Evolutionary conservation across 2,888 invertebrate genomes (phyloP), one percentile per base, ranked within the genome.

Genomic region (Melanchra persicariae): DNA sequence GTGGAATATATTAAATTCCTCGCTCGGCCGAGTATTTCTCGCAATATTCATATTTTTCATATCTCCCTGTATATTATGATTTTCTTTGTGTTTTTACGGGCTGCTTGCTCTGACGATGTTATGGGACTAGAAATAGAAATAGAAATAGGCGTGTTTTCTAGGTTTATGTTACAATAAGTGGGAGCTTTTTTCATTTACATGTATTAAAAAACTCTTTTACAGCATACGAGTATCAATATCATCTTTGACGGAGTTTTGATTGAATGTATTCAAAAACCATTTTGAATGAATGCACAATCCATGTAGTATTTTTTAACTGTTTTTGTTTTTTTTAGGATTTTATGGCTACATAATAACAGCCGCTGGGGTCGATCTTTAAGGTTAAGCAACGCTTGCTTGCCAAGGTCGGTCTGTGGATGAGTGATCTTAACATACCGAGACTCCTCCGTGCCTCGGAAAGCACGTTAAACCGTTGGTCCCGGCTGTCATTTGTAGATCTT

Each of bases 1-100:
- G 57, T 70, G 52, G 69, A 83, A 83, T 83, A 83, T 83, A 83
- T 83, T 83, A 83, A 79, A 83, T 83, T 83, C 83, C 72, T 81
- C 67, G 51, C 70, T 43, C 70, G 52, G 64, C 66, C 80, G 68
- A 66, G 63, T 68, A 74, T 70, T 72, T 65, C 57, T 43, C 61
- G 70, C 73, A 75, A 82, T 83, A 83, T 83, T 74, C 78, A 79
- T 83, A 81, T 81, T 79, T 79, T 71, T 76, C 76, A 70, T 75
- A 79, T 71, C 43, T 57, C 68, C 24, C 58, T 69, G 63, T 79
- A n/a, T 64, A 66, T 80, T 80, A 75, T 77, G 70, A 75, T 82
- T 77, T 57, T 60, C 60, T 75, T 76, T 70, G 59, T 65, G 60
- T 49, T 74, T 74, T 76, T 77, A 79, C 66, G 76, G 60, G 59